These are phyloP conservation scores for Dasyornis broadbenti DNA, from an alignment of 2,113 vertebrate genomes.

Conservation along the genomic window DNA sequence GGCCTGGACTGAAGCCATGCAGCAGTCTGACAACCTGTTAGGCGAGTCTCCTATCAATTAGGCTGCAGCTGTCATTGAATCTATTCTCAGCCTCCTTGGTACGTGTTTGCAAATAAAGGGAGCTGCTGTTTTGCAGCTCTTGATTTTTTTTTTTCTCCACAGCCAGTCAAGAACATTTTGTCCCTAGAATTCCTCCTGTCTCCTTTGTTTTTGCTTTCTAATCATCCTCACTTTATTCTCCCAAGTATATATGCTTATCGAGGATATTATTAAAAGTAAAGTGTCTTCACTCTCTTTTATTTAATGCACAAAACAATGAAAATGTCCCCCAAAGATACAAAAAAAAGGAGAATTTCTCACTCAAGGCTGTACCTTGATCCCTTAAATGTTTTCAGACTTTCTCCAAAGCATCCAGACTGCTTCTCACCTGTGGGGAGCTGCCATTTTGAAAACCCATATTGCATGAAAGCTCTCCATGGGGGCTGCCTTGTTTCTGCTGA, in stretches of 20 bases:
- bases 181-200: slow-evolving; percentile 2
- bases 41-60: slow-evolving; percentile 68
- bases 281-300: background rate
- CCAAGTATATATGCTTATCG: background rate
- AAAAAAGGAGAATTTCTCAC: background rate
- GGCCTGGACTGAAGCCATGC: slow-evolving; percentile 55
- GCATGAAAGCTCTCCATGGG: slow-evolving; percentile 17
- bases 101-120: slow-evolving; percentile 61
- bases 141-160: background rate
- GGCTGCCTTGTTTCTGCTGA: slow-evolving; percentile 46
- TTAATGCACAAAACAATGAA: background rate
- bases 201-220: slow-evolving; percentile 34
- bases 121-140: slow-evolving; percentile 37
- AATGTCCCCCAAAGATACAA: background rate
- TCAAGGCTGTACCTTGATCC: slow-evolving; percentile 11
- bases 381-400: slow-evolving; percentile 32
- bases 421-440: background rate
- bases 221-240: background rate
- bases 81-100: slow-evolving; percentile 64
- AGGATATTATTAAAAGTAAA: background rate
- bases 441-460: slow-evolving; percentile 43
- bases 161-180: slow-evolving; percentile 43
- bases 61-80: slow-evolving; percentile 62
- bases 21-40: slow-evolving; percentile 68
- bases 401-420: slow-evolving; percentile 4